These are phyloP conservation scores for Fratercula arctica DNA, from an alignment of 2,797 vertebrate species.

Conservation along the genomic window DNA sequence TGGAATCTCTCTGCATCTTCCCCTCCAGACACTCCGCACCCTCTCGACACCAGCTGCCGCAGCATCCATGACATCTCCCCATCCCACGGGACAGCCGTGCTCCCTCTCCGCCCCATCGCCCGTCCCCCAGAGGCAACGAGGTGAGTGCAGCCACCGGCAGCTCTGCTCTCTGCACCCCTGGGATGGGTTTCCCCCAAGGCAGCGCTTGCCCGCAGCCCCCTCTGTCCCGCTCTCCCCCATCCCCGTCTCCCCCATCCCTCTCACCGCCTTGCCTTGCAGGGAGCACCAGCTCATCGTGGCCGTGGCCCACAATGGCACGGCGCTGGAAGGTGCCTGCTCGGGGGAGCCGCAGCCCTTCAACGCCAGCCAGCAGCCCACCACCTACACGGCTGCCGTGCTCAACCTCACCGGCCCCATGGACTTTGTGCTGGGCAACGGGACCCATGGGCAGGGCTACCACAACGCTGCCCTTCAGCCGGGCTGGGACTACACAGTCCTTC, in stretches of 20 bases:
- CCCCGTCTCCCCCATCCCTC: rapidly evolving
- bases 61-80: background rate
- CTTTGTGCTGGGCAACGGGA: slow-evolving; percentile 20
- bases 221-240: rapidly evolving
- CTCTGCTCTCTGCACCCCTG: background rate
- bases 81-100: background rate
- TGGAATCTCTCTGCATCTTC: background rate
- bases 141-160: background rate
- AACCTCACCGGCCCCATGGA: background rate
- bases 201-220: rapidly evolving
- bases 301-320: rapidly evolving
- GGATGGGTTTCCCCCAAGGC: rapidly evolving
- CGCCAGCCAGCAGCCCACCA: rapidly evolving
- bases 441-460: background rate
- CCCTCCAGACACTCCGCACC: background rate
- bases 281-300: slow-evolving; percentile 40
- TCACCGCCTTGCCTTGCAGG: background rate
- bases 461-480: background rate
- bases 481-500: background rate
- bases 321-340: background rate
- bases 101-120: background rate
- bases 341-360: background rate
- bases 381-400: background rate
- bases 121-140: rapidly evolving
- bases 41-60: background rate